Evolutionary conservation across 2,797 vertebrate genomes (phyloP).

Genomic region (Numenius phaeopus): DNA sequence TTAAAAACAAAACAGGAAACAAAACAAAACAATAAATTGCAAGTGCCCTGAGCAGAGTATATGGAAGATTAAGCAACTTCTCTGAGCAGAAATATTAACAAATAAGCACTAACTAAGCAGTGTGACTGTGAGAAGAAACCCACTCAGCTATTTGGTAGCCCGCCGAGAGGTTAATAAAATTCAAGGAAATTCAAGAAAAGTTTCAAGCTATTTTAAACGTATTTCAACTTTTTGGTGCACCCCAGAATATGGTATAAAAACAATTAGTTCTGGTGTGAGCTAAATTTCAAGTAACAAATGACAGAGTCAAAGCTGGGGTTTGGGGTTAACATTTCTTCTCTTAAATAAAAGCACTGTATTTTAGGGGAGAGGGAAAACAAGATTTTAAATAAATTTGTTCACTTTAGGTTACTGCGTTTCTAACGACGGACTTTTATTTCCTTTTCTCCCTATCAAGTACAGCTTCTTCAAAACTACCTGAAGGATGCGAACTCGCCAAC

Average conservation of each 20-base stretch:
- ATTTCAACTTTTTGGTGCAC: constrained; percentile 81
- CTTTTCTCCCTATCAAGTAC: constrained; percentile 49
- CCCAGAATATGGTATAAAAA: constrained; percentile 79
- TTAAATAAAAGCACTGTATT: constrained; percentile 63
- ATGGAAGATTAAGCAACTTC: constrained; percentile 86
- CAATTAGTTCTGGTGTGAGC: constrained; percentile 72
- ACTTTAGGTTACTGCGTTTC: constrained; percentile 53
- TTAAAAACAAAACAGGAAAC: constrained; percentile 75
- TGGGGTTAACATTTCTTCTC: constrained; percentile 50
- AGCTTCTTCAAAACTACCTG: constrained; percentile 61
- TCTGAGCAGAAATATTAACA: constrained; percentile 79
- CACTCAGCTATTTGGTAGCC: constrained; percentile 71
- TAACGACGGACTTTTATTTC: constrained; percentile 37
- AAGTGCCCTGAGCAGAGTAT: constrained; percentile 88
- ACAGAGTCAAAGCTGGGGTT: constrained; percentile 52
- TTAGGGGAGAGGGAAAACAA: constrained; percentile 46
- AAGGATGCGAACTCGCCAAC: constrained; percentile 36
- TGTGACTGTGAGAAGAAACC: constrained; percentile 72
- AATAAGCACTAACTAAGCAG: constrained; percentile 79
- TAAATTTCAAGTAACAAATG: constrained; percentile 73
- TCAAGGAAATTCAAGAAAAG: constrained; percentile 72
- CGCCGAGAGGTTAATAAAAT: constrained; percentile 73
- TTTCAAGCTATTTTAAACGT: constrained; percentile 74
- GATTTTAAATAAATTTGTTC: constrained; percentile 43
- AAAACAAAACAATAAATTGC: constrained; percentile 77